phyloP scores from a whole-genome alignment of 2,888 invertebrate genomes.

The Drosophila mulleri region DNA sequence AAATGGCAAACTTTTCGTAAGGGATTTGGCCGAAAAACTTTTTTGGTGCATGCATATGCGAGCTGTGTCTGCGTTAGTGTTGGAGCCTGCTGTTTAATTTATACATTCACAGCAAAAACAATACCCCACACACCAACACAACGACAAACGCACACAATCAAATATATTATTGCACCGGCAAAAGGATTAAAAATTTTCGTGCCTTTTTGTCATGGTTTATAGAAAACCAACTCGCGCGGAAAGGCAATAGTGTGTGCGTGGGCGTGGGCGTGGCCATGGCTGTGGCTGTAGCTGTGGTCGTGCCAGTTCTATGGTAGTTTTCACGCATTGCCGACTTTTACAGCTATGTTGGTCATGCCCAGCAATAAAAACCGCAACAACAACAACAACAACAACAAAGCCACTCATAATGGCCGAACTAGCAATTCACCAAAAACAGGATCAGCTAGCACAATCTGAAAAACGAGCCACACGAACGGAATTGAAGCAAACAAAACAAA shows the following conservation, averaged over 20 bases:
- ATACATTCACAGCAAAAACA: constrained; percentile 59
- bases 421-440: constrained; percentile 43
- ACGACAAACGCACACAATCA: constrained; percentile 13
- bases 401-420: constrained; percentile 45
- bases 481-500: neutral
- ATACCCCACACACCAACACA: constrained; percentile 5
- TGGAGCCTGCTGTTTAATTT: constrained; percentile 65
- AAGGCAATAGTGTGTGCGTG: constrained; percentile 37
- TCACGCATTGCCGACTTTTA: constrained; percentile 73
- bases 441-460: constrained; percentile 14
- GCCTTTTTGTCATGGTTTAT: constrained; percentile 53
- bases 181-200: constrained; percentile 77
- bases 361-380: constrained; percentile 55
- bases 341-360: constrained; percentile 55
- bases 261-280: constrained; percentile 33
- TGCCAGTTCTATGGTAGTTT: constrained; percentile 62
- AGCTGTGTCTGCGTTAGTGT: constrained; percentile 47
- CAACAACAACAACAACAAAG: constrained; percentile 30
- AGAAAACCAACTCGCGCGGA: constrained; percentile 30
- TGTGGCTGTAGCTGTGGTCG: constrained; percentile 23
- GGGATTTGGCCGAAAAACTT: constrained; percentile 74
- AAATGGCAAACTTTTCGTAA: constrained; percentile 77
- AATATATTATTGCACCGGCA: constrained; percentile 73
- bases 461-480: neutral
- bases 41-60: constrained; percentile 51